Evolutionary conservation across 53 echinoderm and acorn worm genomes (phyloP), one percentile per base, ranked within the genome.

Genomic region (Zoroaster sp.): DNA sequence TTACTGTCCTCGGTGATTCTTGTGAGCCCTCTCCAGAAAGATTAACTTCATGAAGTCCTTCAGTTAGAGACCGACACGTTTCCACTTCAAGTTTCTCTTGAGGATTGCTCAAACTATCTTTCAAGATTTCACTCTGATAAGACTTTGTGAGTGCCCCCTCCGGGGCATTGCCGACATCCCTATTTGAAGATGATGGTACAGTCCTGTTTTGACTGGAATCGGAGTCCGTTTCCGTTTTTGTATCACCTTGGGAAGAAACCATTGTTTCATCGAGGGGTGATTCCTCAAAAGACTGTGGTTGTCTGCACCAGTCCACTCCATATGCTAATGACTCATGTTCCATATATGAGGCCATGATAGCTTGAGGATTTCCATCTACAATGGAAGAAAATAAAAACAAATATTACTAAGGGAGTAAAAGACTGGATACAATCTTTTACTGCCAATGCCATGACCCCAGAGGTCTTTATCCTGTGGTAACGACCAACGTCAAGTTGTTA

Each of bases 221-320:
- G 42, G 63, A 59, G 28, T 75, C 30, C 18, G 21, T 15, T 42
- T 38, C 1, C 39, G 52, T 13, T 43, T 35, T 74, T 12, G 38
- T 10, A 43, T 91, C 47, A 10, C 21, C 46, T 11, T 30, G 11
- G 42, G 87, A 75, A 74, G 74, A 71, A 20, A 12, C 72, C 68
- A 69, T 53, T 78, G 71, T 25, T 20, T 35, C 77, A 17, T 5
- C 37, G 66, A 37, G 73, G 80, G 51, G 42, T 28, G 51, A 39
- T 82, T 65, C 12, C 1, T 28, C 30, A 21, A 39, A 11, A 15
- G 30, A 66, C 44, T 67, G 35, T 35, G 71, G 30, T 17, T 54
- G 41, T 39, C 89, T 91, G 70, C 93, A 94, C 98, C 98, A 98
- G 91, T 98, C 98, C 40, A 92, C 98, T 28, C 98, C 98, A 90